phyloP scores from a whole-genome alignment of 2,888 invertebrate genomes.

The Drosophila limbata region DNA sequence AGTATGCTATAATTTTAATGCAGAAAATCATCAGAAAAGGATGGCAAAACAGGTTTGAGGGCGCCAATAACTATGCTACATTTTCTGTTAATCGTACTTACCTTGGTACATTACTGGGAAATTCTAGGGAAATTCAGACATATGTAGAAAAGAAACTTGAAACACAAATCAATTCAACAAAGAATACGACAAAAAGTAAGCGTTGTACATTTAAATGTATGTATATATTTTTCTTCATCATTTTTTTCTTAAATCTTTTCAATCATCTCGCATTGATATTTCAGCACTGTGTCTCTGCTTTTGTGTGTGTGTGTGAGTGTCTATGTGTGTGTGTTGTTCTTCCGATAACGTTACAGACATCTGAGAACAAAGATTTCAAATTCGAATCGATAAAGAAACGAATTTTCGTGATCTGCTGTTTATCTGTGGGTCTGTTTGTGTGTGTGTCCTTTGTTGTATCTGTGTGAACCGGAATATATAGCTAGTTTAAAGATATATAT shows the following conservation, averaged over 20 bases:
- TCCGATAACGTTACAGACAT: slow-evolving; percentile 73
- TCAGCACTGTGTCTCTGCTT: slow-evolving; percentile 51
- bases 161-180: slow-evolving; percentile 38
- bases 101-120: not conserved
- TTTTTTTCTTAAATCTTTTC: slow-evolving; percentile 40
- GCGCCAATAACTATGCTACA: slow-evolving; percentile 32
- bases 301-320: slow-evolving; percentile 34
- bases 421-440: slow-evolving; percentile 20
- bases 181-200: slow-evolving; percentile 69
- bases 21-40: not conserved
- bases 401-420: slow-evolving; percentile 19
- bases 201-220: slow-evolving; percentile 79
- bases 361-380: slow-evolving; percentile 75
- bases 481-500: slow-evolving; percentile 69
- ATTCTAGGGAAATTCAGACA: not conserved
- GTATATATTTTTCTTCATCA: slow-evolving; percentile 60
- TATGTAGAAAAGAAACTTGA: slow-evolving; percentile 5
- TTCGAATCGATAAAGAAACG: slow-evolving; percentile 33
- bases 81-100: slow-evolving; percentile 25
- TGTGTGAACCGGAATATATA: slow-evolving; percentile 75
- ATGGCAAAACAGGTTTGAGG: not conserved
- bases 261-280: slow-evolving; percentile 50
- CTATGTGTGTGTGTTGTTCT: slow-evolving; percentile 34
- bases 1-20: not conserved
- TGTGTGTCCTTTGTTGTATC: slow-evolving; percentile 25